These are phyloP conservation scores for Synodontis membranacea DNA, from an alignment of 2,113 vertebrate genomes.

Conservation along the genomic window DNA sequence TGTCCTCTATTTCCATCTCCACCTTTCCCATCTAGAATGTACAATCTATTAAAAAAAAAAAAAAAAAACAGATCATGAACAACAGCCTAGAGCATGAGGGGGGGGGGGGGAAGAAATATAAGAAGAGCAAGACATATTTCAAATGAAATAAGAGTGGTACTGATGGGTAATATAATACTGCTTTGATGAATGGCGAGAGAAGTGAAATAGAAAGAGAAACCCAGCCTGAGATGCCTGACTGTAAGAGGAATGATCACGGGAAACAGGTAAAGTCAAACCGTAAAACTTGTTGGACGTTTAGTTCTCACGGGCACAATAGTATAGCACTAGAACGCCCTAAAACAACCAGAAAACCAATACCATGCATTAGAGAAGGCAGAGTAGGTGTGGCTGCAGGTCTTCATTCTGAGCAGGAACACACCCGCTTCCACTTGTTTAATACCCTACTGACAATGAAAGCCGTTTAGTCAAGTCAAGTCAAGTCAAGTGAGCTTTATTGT, in stretches of 20 bases:
- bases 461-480: too few species aligned
- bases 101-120: not conserved
- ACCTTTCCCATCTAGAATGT: not conserved
- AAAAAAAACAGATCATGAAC: not conserved
- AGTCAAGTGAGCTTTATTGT: too few species aligned
- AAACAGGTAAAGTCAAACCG: not conserved
- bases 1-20: too few species aligned
- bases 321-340: not conserved
- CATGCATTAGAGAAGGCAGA: not conserved
- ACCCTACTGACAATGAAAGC: too few species aligned
- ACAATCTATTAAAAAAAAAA: not conserved
- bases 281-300: not conserved
- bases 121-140: not conserved
- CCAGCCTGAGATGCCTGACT: too few species aligned
- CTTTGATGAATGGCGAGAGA: not conserved
- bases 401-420: not conserved
- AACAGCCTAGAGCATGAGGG: not conserved
- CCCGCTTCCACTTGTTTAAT: not conserved
- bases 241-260: not conserved
- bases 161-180: not conserved
- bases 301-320: not conserved
- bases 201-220: not conserved
- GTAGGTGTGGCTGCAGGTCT: not conserved
- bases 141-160: not conserved
- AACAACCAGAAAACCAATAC: not conserved